Evolutionary conservation across 2,888 invertebrate species (phyloP), one percentile per base, ranked within the genome.

Genomic region (Doris montereyensis): DNA sequence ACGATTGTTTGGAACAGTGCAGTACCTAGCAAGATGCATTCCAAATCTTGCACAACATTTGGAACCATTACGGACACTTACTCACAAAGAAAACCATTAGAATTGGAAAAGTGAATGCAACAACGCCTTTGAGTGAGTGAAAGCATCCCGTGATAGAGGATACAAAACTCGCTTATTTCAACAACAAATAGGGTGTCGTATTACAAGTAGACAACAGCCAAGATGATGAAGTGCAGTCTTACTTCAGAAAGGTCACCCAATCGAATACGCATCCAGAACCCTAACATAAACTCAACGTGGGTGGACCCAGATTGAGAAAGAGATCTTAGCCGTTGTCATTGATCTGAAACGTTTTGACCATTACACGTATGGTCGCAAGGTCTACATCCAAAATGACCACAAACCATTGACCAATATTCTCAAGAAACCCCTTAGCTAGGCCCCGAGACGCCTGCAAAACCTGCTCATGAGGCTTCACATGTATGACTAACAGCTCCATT

Each of bases 321-420:
- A 77, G 58, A 58, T 72, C 0, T 32, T 75, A 57, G n/a, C 70
- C 0, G 60, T 79, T 13, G 74, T 78, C 5, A 84, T 68, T 80
- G 82, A 83, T 10, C 81, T 82, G 1, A 83, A 84, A 35, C 75
- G 82, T 13, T 84, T 85, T 67, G 79, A 84, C 76, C 85, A 84
- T n/a, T n/a, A n/a, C n/a, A n/a, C n/a, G n/a, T n/a, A n/a, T n/a
- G n/a, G n/a, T n/a, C n/a, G n/a, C n/a, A n/a, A n/a, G n/a, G n/a
- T n/a, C n/a, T n/a, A n/a, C n/a, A n/a, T n/a, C n/a, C n/a, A n/a
- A n/a, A n/a, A n/a, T n/a, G 77, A 77, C 26, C 70, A 77, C 77
- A 70, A 70, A 4, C 77, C 77, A 1, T 10, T 77, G 30, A 70
- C 34, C 2, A 58, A 32, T 8, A 77, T 70, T n/a, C n/a, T n/a